These are phyloP conservation scores for Dallia pectoralis DNA, from an alignment of 2,797 vertebrate species.

Conservation along the genomic window DNA sequence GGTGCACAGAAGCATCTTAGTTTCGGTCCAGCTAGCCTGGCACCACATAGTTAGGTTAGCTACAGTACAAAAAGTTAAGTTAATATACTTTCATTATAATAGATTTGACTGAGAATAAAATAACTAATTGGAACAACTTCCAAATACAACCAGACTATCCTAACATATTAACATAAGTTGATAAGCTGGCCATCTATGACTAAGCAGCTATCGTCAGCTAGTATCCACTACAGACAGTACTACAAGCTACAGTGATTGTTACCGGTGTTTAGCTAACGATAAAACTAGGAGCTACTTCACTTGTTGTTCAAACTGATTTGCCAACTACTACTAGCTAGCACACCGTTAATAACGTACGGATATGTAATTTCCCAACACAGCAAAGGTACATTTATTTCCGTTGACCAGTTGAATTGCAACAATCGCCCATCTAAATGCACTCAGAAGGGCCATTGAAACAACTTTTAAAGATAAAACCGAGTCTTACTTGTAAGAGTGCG, in stretches of 20 bases:
- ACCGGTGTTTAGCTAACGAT: background rate
- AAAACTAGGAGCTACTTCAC: background rate
- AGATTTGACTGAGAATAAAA: background rate
- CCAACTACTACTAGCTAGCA: background rate
- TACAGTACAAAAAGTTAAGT: no score
- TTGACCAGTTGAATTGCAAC: background rate
- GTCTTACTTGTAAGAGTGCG: background rate
- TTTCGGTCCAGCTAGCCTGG: background rate
- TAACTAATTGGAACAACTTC: background rate
- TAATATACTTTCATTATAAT: no score
- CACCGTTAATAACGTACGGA: background rate
- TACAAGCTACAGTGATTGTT: background rate
- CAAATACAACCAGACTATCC: background rate
- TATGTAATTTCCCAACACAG: background rate
- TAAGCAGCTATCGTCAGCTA: background rate
- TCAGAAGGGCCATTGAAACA: background rate
- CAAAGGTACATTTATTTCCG: background rate
- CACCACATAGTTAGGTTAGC: background rate
- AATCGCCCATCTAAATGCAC: background rate
- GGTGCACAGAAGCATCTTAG: constrained; percentile 45
- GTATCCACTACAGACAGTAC: background rate
- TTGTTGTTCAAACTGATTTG: background rate
- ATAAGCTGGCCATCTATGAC: background rate
- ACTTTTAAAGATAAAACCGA: constrained; percentile 5
- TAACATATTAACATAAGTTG: background rate